phyloP scores from a whole-genome alignment of 2,888 invertebrate species.

The Apodemia hepburni region DNA sequence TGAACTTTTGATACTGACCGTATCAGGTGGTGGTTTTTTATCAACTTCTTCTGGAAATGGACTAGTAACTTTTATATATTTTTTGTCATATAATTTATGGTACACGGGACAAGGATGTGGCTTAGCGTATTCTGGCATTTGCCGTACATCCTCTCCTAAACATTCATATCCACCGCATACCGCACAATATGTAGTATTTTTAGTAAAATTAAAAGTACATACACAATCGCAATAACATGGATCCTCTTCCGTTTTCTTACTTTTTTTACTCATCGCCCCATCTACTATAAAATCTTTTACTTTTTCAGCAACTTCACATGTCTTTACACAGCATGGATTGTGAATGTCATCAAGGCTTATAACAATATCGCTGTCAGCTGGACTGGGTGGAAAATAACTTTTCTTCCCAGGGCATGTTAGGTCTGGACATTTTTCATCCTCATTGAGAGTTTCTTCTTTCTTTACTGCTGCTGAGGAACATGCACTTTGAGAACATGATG shows the following conservation, averaged over 20 bases:
- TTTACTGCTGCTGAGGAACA: slow-evolving; percentile 39
- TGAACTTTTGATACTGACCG: slow-evolving; percentile 44
- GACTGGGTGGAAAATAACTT: slow-evolving; percentile 44
- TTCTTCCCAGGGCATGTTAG: slow-evolving; percentile 42
- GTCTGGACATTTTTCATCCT: slow-evolving; percentile 38
- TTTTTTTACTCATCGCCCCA: slow-evolving; percentile 40
- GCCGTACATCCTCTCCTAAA: slow-evolving; percentile 56
- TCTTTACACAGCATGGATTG: slow-evolving; percentile 60
- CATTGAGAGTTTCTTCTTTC: slow-evolving; percentile 27
- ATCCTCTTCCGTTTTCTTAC: slow-evolving; percentile 40
- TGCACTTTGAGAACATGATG: slow-evolving; percentile 49
- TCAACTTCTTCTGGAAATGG: slow-evolving; percentile 56
- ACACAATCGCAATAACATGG: slow-evolving; percentile 67
- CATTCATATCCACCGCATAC: slow-evolving; percentile 70
- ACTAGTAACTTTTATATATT: slow-evolving; percentile 47
- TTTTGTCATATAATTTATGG: slow-evolving; percentile 64
- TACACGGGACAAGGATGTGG: slow-evolving; percentile 71
- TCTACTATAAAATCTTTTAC: slow-evolving; percentile 63
- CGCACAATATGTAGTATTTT: slow-evolving; percentile 64
- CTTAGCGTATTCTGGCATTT: slow-evolving; percentile 51
- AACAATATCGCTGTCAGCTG: slow-evolving; percentile 61
- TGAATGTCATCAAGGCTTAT: slow-evolving; percentile 53
- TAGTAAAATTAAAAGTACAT: slow-evolving; percentile 59
- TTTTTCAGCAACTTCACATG: slow-evolving; percentile 57
- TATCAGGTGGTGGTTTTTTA: slow-evolving; percentile 35